Conservation (phyloP, 2,888 invertebrate species). For the Pseudanteris insignis region DNA sequence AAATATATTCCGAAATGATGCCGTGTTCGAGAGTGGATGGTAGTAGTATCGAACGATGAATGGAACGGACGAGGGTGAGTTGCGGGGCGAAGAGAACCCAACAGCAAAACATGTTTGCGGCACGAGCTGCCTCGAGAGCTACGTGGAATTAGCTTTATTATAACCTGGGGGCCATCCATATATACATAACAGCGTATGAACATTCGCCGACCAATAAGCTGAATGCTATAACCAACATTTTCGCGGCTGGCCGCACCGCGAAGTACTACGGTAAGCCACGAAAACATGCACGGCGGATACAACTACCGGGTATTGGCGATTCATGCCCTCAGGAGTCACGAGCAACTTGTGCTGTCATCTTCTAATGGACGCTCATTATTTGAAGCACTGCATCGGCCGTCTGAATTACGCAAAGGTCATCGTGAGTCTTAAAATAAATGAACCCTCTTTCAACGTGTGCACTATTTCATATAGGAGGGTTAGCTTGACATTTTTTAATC, state of each 20-base stretch:
- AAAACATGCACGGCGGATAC: slow-evolving; percentile 50
- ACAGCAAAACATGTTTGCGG: slow-evolving; percentile 64
- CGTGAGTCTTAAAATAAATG: too few species aligned
- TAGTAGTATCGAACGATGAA: slow-evolving; percentile 45
- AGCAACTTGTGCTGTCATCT: slow-evolving; percentile 10
- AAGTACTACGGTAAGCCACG: slow-evolving; percentile 47
- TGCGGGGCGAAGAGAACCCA: slow-evolving; percentile 50
- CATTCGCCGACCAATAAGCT: slow-evolving; percentile 58
- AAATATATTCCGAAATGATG: slow-evolving; percentile 51
- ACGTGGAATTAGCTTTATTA: slow-evolving; percentile 66
- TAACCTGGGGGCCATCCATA: slow-evolving; percentile 65
- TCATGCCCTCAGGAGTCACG: slow-evolving; percentile 23
- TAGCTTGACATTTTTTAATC: too few species aligned
- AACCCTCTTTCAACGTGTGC: too few species aligned
- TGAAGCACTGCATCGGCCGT: background rate
- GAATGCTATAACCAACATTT: slow-evolving; percentile 61
- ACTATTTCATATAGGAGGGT: too few species aligned
- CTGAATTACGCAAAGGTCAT: slow-evolving; percentile 7
- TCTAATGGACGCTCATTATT: slow-evolving; percentile 3
- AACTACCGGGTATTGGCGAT: slow-evolving; percentile 26
- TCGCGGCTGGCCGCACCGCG: slow-evolving; percentile 54
- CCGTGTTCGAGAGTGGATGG: slow-evolving; percentile 36
- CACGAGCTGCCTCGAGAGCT: slow-evolving; percentile 64
- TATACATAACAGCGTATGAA: slow-evolving; percentile 59
- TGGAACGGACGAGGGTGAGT: slow-evolving; percentile 40